Base-by-base conservation (phyloP, 2,113 vertebrate species). In the Rattus rattus region DNA sequence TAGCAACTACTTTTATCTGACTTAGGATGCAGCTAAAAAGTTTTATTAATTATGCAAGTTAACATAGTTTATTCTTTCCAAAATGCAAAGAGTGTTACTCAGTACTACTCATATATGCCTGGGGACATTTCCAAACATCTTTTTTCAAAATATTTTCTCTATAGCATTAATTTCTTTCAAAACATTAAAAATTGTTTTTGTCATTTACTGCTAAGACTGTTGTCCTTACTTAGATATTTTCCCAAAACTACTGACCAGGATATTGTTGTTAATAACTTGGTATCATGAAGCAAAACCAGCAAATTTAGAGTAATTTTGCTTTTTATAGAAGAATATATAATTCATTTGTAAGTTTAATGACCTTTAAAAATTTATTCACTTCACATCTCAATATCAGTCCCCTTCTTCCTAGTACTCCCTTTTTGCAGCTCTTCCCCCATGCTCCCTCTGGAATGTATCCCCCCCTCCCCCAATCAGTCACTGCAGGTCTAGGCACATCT, bases 1-100 rank as follows among this genome's bases (percentile, higher is more conserved):
- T 84, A 8, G 43, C n/a, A 61, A 59, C 83, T 83, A 72, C 56
- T 49, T 61, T 80, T 89, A 89, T 70, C 52, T 79, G 28, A 52
- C 30, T 94, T 85, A 91, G 73, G 80, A 56, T 87, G 87, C 86
- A 65, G 56, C 87, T 90, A 81, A 63, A 52, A 85, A 30, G 54
- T 96, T 81, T 94, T 39, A 91, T 43, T 43, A 43, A 88, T 69
- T 59, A 39, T 88, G 67, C 39, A 94, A 67, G 49, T 69, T 88
- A 90, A 76, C 43, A 43, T 26, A 36, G 54, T 83, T 83, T 73
- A 86, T 56, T 67, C 17, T 33, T 67, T 39, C 24, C 30, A 86
- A 67, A 28, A 75, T 30, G 43, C 56, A 56, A 91, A 81, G 24
- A 33, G 56, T 94, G 36, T 80, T 90, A 36, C 14, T 81, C 36